Evolutionary conservation across 2,113 vertebrate genomes (phyloP).

Genomic region (Dipodomys merriami): DNA sequence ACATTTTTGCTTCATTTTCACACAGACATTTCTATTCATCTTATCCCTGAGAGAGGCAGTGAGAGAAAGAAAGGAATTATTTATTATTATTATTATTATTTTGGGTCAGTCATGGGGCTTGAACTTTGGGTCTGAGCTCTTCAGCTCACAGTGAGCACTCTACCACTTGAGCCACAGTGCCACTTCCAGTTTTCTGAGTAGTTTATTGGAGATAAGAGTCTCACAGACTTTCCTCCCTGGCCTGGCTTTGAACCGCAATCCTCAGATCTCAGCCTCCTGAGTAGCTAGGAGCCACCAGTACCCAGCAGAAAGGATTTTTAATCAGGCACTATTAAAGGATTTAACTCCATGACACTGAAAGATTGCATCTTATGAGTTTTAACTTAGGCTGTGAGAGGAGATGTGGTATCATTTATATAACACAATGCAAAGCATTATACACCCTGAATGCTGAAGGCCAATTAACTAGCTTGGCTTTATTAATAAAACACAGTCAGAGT

Average conservation of each 20-base stretch:
- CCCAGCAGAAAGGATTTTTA: neutral
- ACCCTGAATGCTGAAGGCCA: neutral
- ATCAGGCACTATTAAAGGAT: neutral
- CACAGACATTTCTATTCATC: neutral
- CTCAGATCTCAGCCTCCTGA: no score
- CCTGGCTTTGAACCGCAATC: no score
- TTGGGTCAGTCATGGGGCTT: no score
- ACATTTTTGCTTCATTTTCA: neutral
- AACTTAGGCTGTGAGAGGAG: neutral
- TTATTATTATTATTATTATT: no score
- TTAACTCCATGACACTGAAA: neutral
- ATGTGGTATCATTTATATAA: neutral
- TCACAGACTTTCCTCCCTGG: no score
- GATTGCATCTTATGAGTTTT: neutral
- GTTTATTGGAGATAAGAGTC: no score
- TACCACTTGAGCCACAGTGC: no score
- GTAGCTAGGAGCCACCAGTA: no score
- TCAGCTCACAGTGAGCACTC: no score
- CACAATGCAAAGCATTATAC: neutral
- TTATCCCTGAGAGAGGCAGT: neutral
- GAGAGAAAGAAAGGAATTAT: neutral
- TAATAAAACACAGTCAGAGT: constrained; percentile 40
- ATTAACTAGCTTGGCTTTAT: constrained; percentile 47
- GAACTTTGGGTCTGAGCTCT: no score
- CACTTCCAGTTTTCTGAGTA: no score